These are phyloP conservation scores for Scylla paramamosain DNA, from an alignment of 1,140 invertebrate species.

Conservation along the genomic window DNA sequence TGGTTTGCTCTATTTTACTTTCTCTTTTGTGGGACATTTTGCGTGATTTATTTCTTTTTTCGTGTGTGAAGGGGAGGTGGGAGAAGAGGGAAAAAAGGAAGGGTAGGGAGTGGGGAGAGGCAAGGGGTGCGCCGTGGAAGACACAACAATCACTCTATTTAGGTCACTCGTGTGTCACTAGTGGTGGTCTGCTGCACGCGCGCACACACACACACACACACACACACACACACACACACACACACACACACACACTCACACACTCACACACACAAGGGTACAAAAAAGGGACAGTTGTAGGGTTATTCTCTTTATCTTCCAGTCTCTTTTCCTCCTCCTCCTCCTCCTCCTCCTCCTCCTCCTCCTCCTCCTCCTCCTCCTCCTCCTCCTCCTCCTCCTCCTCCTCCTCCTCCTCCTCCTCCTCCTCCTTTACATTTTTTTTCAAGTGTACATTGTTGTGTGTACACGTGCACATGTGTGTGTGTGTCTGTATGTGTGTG, in stretches of 20 bases:
- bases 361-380: slow-evolving; percentile 8
- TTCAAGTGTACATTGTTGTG: background rate
- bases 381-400: background rate
- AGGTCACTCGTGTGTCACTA: background rate
- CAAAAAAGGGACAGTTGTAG: background rate
- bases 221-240: slow-evolving; percentile 20
- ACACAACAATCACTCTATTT: background rate
- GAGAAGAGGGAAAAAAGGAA: no score
- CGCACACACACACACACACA: background rate
- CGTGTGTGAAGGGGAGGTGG: background rate
- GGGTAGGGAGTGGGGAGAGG: background rate
- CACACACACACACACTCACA: slow-evolving; percentile 10
- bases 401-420: background rate
- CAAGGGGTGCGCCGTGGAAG: background rate
- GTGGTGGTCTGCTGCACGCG: background rate
- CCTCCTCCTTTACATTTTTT: background rate
- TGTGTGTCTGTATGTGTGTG: background rate
- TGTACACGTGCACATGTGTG: no score
- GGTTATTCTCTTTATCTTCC: background rate
- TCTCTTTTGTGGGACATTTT: background rate
- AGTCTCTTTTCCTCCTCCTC: background rate
- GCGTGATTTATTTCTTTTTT: background rate
- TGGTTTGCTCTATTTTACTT: background rate
- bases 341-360: slow-evolving; percentile 25
- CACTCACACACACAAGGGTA: background rate